A percentile compares a stretch with the other conserved stretches of the same genome.
phyloP scores from a whole-genome alignment of 2,888 invertebrate species.

The Criorhina ranunculi region DNA sequence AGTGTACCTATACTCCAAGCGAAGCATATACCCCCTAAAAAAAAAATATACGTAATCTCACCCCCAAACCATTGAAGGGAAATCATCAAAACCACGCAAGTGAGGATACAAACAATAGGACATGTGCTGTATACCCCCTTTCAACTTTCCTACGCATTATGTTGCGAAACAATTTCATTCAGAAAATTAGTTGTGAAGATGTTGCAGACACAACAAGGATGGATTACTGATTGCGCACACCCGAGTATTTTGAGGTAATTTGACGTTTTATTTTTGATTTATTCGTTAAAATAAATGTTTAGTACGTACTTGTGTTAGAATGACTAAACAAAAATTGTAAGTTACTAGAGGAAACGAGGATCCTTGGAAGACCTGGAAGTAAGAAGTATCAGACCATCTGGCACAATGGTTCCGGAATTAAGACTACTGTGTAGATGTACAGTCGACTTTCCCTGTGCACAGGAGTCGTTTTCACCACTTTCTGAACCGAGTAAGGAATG shows the following conservation, averaged over 20 bases:
- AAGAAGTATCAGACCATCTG: too few species aligned
- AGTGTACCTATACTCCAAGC: constrained; percentile 50
- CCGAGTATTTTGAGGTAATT: background rate
- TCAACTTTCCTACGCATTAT: constrained; percentile 15
- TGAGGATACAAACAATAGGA: constrained; percentile 39
- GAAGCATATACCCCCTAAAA: constrained; percentile 37
- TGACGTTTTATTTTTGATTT: constrained; percentile 32
- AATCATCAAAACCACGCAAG: constrained; percentile 40
- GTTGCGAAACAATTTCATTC: constrained; percentile 64
- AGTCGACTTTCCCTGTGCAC: too few species aligned
- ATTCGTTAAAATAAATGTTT: background rate
- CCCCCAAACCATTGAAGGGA: constrained; percentile 3
- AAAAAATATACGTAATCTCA: constrained; percentile 23
- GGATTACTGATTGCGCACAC: constrained; percentile 30
- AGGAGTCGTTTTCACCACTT: too few species aligned
- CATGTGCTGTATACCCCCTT: constrained; percentile 7
- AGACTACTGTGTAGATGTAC: too few species aligned
- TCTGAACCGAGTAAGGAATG: too few species aligned
- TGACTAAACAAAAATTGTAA: background rate
- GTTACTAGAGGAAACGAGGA: too few species aligned
- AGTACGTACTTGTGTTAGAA: background rate
- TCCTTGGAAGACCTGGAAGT: too few species aligned
- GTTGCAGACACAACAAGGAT: constrained; percentile 24
- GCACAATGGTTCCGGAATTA: too few species aligned
- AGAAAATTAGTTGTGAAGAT: constrained; percentile 1